Conservation (phyloP, 2,797 vertebrate genomes). For the Champsocephalus esox region DNA sequence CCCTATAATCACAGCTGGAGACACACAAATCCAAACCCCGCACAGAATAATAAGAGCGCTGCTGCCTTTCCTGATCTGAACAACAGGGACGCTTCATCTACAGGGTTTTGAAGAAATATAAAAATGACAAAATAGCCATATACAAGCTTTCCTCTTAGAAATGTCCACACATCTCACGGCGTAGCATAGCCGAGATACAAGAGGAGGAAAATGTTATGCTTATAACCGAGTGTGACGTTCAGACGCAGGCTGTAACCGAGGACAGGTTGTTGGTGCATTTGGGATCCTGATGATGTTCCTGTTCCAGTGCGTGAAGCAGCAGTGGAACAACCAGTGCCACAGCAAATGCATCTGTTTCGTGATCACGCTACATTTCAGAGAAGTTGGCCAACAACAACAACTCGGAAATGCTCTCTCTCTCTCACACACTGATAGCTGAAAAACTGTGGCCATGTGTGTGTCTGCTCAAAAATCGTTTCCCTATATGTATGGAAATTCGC, state of each 20-base stretch:
- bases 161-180: conserved; percentile 52
- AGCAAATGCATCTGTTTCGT: conserved; percentile 81
- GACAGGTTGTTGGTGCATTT: conserved; percentile 45
- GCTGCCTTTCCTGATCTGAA: conserved; percentile 46
- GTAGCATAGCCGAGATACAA: conserved; percentile 42
- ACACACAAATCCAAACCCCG: conserved; percentile 59
- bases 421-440: conserved; percentile 55
- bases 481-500: conserved; percentile 69
- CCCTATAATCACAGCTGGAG: conserved; percentile 64
- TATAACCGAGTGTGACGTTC: conserved; percentile 65
- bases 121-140: conserved; percentile 39
- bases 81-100: conserved; percentile 19
- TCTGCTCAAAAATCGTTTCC: conserved; percentile 29
- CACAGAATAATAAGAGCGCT: conserved; percentile 38
- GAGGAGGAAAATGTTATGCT: conserved; percentile 55
- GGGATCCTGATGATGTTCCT: conserved; percentile 58
- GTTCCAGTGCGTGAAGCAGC: conserved; percentile 58
- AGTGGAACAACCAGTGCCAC: conserved; percentile 71
- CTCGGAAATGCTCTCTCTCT: conserved; percentile 62
- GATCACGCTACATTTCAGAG: conserved; percentile 71
- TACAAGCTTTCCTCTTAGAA: conserved; percentile 16
- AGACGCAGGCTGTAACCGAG: conserved; percentile 59
- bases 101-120: conserved; percentile 8
- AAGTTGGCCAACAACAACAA: conserved; percentile 76
- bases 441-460: conserved; percentile 49